phyloP scores from a whole-genome alignment of 2,888 invertebrate species.

The Andrena praecox region DNA sequence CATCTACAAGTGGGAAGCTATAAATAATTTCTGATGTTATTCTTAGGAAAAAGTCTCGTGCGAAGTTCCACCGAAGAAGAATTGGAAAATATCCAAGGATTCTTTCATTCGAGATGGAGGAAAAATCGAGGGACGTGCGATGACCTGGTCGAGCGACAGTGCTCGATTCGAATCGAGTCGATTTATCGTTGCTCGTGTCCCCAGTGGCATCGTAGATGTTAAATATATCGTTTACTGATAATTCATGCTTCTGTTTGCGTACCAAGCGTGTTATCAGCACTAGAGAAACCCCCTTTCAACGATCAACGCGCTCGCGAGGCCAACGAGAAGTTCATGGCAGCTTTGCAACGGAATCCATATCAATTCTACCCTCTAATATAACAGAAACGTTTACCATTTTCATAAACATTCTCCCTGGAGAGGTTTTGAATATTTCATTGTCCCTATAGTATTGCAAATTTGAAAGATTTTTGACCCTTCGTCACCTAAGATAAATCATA shows the following conservation, averaged over 20 bases:
- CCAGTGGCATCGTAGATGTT: constrained; percentile 2
- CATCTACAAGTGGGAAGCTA: background rate
- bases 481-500: too few species aligned
- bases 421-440: too few species aligned
- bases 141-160: background rate
- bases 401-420: too few species aligned
- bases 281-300: constrained; percentile 4
- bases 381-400: background rate
- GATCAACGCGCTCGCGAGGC: background rate
- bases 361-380: background rate
- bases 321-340: background rate
- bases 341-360: constrained; percentile 3
- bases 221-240: constrained; percentile 8
- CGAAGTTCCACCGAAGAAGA: background rate
- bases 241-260: constrained; percentile 9
- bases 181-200: constrained; percentile 5
- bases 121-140: background rate
- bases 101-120: background rate
- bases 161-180: constrained; percentile 2
- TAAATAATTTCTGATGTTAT: background rate
- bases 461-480: too few species aligned
- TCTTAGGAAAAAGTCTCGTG: background rate
- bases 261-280: constrained; percentile 1
- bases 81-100: background rate
- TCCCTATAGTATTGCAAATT: too few species aligned